These are phyloP conservation scores for Micronycteris hirsuta DNA, from an alignment of 2,113 vertebrate species.

Conservation along the genomic window DNA sequence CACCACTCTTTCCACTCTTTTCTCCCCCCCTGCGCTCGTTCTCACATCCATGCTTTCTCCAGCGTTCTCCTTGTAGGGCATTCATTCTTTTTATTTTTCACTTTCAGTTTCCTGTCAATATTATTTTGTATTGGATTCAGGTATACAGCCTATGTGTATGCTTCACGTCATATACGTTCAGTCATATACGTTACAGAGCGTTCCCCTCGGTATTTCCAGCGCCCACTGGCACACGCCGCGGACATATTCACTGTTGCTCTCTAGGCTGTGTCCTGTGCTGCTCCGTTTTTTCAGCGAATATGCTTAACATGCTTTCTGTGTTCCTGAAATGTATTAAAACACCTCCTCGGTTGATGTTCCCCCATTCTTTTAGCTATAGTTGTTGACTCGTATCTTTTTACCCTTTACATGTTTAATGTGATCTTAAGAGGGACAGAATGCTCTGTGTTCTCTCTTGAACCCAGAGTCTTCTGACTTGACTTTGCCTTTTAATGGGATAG, in stretches of 20 bases:
- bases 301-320: background rate
- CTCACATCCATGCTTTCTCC: background rate
- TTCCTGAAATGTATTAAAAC: background rate
- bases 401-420: background rate
- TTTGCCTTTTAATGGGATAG: background rate
- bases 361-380: background rate
- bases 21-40: background rate
- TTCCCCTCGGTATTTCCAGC: background rate
- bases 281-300: background rate
- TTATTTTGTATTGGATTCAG: background rate
- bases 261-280: background rate
- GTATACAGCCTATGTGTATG: background rate
- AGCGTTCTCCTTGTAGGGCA: accelerated
- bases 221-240: background rate
- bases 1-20: background rate
- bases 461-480: background rate
- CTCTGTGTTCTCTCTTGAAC: background rate
- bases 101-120: background rate
- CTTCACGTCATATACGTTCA: too few species aligned
- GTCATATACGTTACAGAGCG: background rate
- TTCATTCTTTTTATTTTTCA: background rate
- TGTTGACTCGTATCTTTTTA: background rate
- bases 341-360: background rate
- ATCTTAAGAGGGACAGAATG: background rate
- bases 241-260: background rate